Percentiles rank a stretch among this genome's conserved stretches.
These are phyloP conservation scores for Seriola quinqueradiata DNA, from an alignment of 2,113 vertebrate genomes.

Conservation along the genomic window DNA sequence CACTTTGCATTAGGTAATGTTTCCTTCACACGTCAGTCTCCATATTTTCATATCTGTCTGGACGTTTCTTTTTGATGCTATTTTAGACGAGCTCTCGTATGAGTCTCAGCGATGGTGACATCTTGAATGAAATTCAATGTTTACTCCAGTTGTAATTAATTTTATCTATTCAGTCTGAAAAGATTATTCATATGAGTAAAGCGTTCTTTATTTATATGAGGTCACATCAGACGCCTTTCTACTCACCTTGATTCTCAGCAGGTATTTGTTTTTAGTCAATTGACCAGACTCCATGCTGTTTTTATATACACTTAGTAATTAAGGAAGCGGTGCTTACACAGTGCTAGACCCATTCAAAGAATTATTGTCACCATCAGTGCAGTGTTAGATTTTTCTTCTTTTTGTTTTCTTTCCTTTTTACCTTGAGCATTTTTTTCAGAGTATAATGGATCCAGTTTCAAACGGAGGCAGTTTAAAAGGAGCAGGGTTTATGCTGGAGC, in stretches of 20 bases:
- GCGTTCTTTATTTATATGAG: neutral
- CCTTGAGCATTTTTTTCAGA: neutral
- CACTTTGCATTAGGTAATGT: constrained; percentile 72
- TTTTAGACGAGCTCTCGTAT: constrained; percentile 39
- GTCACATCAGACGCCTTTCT: neutral
- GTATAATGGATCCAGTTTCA: constrained; percentile 26
- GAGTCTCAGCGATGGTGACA: constrained; percentile 39
- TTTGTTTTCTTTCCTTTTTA: constrained; percentile 4
- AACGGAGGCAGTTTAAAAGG: neutral
- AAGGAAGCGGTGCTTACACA: neutral
- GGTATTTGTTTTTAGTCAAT: neutral
- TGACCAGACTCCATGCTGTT: neutral
- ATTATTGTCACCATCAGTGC: neutral
- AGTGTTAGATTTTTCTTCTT: neutral
- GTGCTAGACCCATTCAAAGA: neutral
- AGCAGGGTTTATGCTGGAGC: neutral
- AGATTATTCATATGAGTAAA: neutral
- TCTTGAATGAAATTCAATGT: constrained; percentile 46
- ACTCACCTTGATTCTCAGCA: neutral
- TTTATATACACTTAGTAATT: neutral
- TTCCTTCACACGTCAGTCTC: constrained; percentile 62
- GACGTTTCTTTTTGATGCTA: constrained; percentile 42
- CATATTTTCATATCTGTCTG: constrained; percentile 53
- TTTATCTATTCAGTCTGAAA: neutral
- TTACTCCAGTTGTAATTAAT: constrained; percentile 42